Evolutionary conservation across 2,888 invertebrate genomes (phyloP), one percentile per base, ranked within the genome.

Genomic region (Gymnoscelis rufifasciata): DNA sequence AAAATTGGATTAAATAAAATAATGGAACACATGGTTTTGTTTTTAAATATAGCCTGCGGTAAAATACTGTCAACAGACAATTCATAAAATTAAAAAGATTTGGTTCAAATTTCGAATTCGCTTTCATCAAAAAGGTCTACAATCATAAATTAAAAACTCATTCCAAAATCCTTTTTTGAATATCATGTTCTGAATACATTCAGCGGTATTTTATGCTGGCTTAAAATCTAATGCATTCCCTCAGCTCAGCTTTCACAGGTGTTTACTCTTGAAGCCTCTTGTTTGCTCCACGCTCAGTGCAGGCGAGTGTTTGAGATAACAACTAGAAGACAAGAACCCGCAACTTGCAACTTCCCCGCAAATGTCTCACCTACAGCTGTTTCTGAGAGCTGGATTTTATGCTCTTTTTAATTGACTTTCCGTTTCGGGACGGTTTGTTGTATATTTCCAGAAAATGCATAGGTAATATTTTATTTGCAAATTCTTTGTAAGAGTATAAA

Each of bases 271-370:
- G 29, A 29, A 19, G n/a, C 36, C 44, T 41, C 48, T 46, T 51
- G 37, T 50, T 64, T 60, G 60, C 44, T 44, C 59, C 60, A 59
- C 54, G 59, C 55, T 10, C 28, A 54, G 58, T 63, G 60, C 66
- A 66, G 66, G 67, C 66, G 64, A 74, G 71, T 71, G 74, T 71
- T 73, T 69, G 68, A 74, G 78, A 79, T 79, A 80, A 78, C 79
- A 76, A 78, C 71, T 72, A 58, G 59, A 66, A 65, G 77, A 78
- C 78, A 74, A 78, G 77, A 60, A 66, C 65, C 63, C 68, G 59
- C 62, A 73, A 75, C 67, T 77, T 63, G 62, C 67, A 72, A 74
- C 70, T 74, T 71, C 46, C 48, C 64, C 60, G 47, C 65, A 63
- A 65, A 65, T 62, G 66, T 66, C 64, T 64, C 60, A 60, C 61